Conservation (phyloP, 1,140 invertebrate genomes). For the Pseudomyrmex cubaensis region DNA sequence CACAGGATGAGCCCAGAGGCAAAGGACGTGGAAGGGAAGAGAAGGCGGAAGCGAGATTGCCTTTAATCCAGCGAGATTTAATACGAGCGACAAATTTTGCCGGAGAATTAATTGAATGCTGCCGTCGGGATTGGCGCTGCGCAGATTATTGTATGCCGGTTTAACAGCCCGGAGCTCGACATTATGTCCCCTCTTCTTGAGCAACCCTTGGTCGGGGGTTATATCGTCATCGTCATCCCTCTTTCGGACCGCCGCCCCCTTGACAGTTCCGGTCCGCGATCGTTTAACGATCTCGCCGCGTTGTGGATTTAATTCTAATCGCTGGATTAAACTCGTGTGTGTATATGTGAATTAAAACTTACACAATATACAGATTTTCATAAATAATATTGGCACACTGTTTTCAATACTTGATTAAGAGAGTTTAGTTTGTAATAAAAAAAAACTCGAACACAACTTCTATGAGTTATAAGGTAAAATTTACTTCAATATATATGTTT, state of each 20-base stretch:
- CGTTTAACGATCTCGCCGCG: conserved; percentile 35
- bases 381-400: not conserved
- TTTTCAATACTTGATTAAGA: too few species aligned
- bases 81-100: conserved; percentile 84
- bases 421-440: too few species aligned
- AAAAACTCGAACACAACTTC: too few species aligned
- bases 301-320: conserved; percentile 61
- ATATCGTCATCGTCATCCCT: conserved; percentile 66
- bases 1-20: conserved; percentile 57
- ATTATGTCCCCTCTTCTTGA: conserved; percentile 80
- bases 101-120: conserved; percentile 83
- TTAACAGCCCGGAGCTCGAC: conserved; percentile 82
- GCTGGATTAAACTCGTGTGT: conserved; percentile 47
- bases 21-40: conserved; percentile 60
- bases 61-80: conserved; percentile 84
- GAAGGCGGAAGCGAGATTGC: conserved; percentile 79
- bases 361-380: not conserved
- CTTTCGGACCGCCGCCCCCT: conserved; percentile 49
- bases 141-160: conserved; percentile 84
- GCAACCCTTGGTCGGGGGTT: conserved; percentile 55
- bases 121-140: conserved; percentile 79
- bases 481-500: too few species aligned
- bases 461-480: too few species aligned
- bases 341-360: not conserved
- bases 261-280: conserved; percentile 47